Evolutionary conservation across 2,888 invertebrate species (phyloP), one percentile per base, ranked within the genome.

Genomic region (Xanthorhoe spadicearia): DNA sequence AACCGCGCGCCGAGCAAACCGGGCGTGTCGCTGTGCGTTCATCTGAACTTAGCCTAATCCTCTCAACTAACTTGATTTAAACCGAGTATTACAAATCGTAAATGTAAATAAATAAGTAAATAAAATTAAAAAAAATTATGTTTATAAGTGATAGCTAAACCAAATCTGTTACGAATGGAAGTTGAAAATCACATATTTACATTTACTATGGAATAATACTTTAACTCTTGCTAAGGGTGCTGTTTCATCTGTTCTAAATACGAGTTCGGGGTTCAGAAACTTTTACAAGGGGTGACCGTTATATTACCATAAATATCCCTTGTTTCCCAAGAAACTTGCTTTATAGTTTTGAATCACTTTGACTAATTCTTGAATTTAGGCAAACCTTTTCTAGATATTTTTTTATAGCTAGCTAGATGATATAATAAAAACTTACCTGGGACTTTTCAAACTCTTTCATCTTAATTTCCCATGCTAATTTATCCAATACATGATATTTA

Each of bases 301-400:
- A 84, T 85, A 87, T 87, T 86, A 81, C 84, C 86, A 86, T 86
- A 86, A 83, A 85, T 83, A 84, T 81, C 73, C 76, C 74, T 69
- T 73, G 74, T 74, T 75, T 76, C 75, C 83, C 82, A 80, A 83
- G 77, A 82, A 83, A 82, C 77, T 76, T 60, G 72, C 23, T 50
- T n/a, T n/a, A 69, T 75, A 78, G 79, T 82, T 81, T 75, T 68
- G 70, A 71, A 66, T 65, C 70, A 74, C 43, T 17, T 49, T 52
- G 69, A 13, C 5, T 43, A 43, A 43, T 13, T 4, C 13, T 13
- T 13, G 6, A 23, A 23, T 4, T 23, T 4, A 1, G 38, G 13
- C 13, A n/a, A n/a, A n/a, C n/a, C n/a, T 0, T 13, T 43, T 13
- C 10, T 1, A 13, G 38, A 38, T n/a, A 38, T 7, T 1, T 10